Conservation (phyloP, 2,888 invertebrate species). For the Zeuzera pyrina region DNA sequence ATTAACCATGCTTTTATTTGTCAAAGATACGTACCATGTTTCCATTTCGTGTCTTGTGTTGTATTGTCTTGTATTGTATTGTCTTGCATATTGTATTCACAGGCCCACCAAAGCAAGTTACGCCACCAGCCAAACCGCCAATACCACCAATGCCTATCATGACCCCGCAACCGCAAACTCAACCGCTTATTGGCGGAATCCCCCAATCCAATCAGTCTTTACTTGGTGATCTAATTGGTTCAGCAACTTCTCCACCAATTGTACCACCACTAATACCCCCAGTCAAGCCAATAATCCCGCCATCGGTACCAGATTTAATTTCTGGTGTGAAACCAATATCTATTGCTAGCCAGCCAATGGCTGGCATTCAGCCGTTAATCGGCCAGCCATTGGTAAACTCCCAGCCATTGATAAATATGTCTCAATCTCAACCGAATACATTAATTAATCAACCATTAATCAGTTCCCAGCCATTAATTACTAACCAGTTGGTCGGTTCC, state of each 20-base stretch:
- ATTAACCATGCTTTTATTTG: too few species aligned
- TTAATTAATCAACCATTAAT: conserved; percentile 12
- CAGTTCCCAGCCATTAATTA: neutral
- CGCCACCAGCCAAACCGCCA: conserved; percentile 49
- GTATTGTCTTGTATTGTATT: too few species aligned
- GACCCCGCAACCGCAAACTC: conserved; percentile 28
- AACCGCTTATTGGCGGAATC: conserved; percentile 27
- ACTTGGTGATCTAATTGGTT: conserved; percentile 29
- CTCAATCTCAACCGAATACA: conserved; percentile 17
- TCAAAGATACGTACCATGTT: too few species aligned
- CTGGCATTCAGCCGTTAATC: conserved; percentile 16
- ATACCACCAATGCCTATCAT: conserved; percentile 49
- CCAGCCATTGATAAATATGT: conserved; percentile 23
- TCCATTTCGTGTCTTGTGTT: too few species aligned
- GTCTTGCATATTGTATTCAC: conserved; percentile 7
- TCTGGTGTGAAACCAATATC: conserved; percentile 43
- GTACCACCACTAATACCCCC: conserved; percentile 21
- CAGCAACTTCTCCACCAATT: conserved; percentile 12
- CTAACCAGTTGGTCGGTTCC: conserved; percentile 3
- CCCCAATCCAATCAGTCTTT: conserved; percentile 28
- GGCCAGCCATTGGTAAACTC: conserved; percentile 35
- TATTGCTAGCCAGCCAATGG: conserved; percentile 15
- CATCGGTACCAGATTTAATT: conserved; percentile 44
- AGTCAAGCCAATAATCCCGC: conserved; percentile 5
- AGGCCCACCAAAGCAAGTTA: conserved; percentile 35